Conservation (phyloP, 1,140 invertebrate species). For the Tribolium castaneum region DNA sequence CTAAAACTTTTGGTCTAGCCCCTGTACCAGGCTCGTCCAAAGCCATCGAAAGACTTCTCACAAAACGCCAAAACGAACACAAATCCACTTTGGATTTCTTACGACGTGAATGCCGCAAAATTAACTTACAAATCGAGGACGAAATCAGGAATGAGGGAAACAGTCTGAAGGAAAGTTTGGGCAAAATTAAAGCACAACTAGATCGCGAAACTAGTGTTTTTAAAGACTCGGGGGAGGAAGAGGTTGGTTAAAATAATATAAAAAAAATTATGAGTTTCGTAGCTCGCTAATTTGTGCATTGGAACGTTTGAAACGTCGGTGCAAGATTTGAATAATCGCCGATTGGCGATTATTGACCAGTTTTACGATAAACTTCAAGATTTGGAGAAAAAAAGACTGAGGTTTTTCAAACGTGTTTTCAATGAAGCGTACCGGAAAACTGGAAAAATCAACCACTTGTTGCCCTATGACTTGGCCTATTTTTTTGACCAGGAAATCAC, state of each 20-base stretch:
- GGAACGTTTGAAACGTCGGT: background rate
- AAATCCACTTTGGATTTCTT: background rate
- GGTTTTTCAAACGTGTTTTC: background rate
- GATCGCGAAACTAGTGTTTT: background rate
- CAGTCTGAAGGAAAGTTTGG: background rate
- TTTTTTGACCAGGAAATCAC: slow-evolving; percentile 2
- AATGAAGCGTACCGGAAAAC: background rate
- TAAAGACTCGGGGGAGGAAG: background rate
- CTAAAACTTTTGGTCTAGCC: background rate
- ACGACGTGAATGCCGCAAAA: background rate
- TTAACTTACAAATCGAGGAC: background rate
- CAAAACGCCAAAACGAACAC: background rate
- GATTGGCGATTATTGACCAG: background rate
- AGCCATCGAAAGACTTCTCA: background rate
- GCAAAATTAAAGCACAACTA: background rate
- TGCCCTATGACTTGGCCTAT: background rate
- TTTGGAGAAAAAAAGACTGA: slow-evolving; percentile 14
- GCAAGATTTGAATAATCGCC: background rate
- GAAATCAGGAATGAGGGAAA: background rate
- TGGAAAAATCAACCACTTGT: background rate
- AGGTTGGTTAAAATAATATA: background rate
- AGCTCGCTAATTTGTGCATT: background rate
- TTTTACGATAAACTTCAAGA: background rate
- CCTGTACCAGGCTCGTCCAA: background rate
- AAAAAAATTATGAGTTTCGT: no score